Evolutionary conservation across 1,140 invertebrate genomes (phyloP).

Genomic region (Oedothorax gibbosus): DNA sequence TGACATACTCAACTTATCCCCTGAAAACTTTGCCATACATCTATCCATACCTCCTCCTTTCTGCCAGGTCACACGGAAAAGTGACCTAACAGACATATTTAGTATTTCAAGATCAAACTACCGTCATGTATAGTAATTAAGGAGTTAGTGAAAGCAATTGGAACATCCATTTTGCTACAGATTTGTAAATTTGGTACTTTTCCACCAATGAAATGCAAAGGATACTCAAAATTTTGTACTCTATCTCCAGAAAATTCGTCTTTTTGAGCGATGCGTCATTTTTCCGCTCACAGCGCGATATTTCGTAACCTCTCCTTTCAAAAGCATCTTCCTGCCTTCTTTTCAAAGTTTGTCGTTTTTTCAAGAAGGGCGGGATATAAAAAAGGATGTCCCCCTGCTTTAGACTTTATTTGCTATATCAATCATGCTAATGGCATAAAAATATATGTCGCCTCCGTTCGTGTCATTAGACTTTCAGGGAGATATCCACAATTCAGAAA

Average conservation of each 20-base stretch:
- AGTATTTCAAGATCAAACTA: too few species aligned
- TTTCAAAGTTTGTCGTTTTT: constrained; percentile 48
- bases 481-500: constrained; percentile 14
- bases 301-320: constrained; percentile 49
- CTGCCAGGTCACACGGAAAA: too few species aligned
- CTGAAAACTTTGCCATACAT: constrained; percentile 1
- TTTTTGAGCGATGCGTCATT: too few species aligned
- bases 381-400: constrained; percentile 26
- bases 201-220: too few species aligned
- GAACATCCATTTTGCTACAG: too few species aligned
- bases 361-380: constrained; percentile 29
- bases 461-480: constrained; percentile 43
- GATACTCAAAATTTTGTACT: too few species aligned
- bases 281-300: neutral
- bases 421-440: constrained; percentile 57
- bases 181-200: too few species aligned
- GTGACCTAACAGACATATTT: too few species aligned
- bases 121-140: too few species aligned
- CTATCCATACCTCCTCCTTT: neutral
- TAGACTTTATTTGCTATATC: constrained; percentile 54
- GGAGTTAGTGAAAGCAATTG: too few species aligned
- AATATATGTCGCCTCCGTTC: constrained; percentile 49
- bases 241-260: too few species aligned
- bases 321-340: constrained; percentile 42
- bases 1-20: constrained; percentile 47